Evolutionary conservation across 2,113 vertebrate species (phyloP), one percentile per base, ranked within the genome.

Genomic region (Eurystomus gularis): DNA sequence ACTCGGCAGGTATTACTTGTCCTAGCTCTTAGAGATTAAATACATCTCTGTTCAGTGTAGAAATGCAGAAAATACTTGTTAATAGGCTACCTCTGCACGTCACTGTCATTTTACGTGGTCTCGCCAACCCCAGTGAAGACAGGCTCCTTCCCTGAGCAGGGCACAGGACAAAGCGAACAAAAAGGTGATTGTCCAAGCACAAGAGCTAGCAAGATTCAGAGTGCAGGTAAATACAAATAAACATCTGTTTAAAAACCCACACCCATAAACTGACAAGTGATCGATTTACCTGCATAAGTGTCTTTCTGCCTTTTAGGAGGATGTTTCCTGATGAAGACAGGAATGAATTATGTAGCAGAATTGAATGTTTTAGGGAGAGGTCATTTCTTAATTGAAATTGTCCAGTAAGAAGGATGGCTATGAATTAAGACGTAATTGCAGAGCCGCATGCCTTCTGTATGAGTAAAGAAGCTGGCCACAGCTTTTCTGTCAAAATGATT

Each of bases 361-460:
- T 13, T 46, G 31, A 84, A 72, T 44, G n/a, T 57, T 93, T 94
- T 79, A 84, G n/a, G 20, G n/a, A 78, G 57, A 88, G 72, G 72
- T 94, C 15, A 75, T 93, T 83, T 90, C 92, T 94, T 95, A 92
- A 95, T 89, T 86, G 91, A 85, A 94, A 79, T 92, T 72, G 61
- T 72, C 77, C 46, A 46, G 69, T 54, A 96, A 95, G 90, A 95
- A 88, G 52, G 60, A 95, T 94, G 76, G n/a, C 80, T 58, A 4
- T 46, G 81, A 82, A 82, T 91, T 95, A 88, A 94, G 54, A 61
- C 18, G 0, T 58, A 93, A 93, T 69, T 88, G 90, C 8, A 9
- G 61, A 66, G 52, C 52, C 2, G 7, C 33, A 7, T 92, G 68
- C 49, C 69, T 86, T 93, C 86, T 65, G n/a, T 72, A 60, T 76